Evolutionary conservation across 2,113 vertebrate species (phyloP).

Genomic region (zebrafish (Danio rerio)): DNA sequence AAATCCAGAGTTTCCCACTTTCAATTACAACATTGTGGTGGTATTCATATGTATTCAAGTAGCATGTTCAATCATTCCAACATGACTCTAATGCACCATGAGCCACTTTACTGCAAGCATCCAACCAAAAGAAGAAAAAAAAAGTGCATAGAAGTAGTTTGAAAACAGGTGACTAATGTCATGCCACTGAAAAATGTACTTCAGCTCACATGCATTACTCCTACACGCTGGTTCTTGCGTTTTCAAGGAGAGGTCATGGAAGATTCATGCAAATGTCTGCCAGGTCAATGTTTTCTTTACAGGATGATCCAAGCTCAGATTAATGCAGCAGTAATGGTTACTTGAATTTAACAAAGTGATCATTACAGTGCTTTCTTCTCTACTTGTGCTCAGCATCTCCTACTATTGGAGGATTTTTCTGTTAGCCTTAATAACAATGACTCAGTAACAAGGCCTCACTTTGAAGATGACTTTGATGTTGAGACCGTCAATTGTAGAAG

Average conservation of each 20-base stretch:
- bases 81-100: neutral
- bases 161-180: neutral
- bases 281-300: neutral
- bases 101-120: neutral
- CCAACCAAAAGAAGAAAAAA: neutral
- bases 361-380: conserved; percentile 6
- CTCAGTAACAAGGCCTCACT: conserved; percentile 19
- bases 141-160: neutral
- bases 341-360: conserved; percentile 28
- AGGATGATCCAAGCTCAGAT: neutral
- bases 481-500: conserved; percentile 29
- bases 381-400: neutral
- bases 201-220: too few relatives aligned
- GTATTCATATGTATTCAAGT: neutral
- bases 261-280: neutral
- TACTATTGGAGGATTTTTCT: conserved; percentile 2
- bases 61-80: neutral
- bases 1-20: too few relatives aligned
- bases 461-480: conserved; percentile 30
- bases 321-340: neutral
- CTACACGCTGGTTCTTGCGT: neutral
- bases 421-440: conserved; percentile 24
- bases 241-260: neutral
- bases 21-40: neutral
- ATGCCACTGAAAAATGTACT: neutral